Evolutionary conservation across 2,888 invertebrate genomes (phyloP), one percentile per base, ranked within the genome.

Genomic region (Periphyllus acericola): DNA sequence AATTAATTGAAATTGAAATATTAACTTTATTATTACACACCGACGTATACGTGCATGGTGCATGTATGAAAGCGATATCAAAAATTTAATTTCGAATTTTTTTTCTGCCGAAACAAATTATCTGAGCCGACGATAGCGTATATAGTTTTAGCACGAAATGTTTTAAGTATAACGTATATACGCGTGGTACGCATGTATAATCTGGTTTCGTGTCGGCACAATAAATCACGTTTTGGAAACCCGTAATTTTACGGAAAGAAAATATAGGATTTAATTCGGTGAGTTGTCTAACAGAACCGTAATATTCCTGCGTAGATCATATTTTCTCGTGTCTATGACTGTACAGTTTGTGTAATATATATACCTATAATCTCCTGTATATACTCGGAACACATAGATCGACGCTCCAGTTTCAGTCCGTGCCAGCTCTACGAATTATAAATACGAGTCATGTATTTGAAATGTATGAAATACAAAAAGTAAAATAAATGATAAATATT

Each of bases 181-280:
- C n/a, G n/a, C n/a, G n/a, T 80, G 40, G 25, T 5, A 52, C 29
- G 60, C 29, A 80, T 19, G n/a, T 21, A 21, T 19, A 29, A 9
- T 68, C 40, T 68, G 29, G 21, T n/a, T 14, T 36, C 29, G 40
- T 14, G 34, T 14, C 11, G 34, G 40, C 14, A 29, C 29, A 68
- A 21, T 68, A 81, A 81, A 68, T 81, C 81, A 81, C 66, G 68
- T 81, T 81, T 68, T 5, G 29, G 29, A 46, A 81, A 40, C 40
- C 40, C 29, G 29, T 68, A n/a, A 68, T 81, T 21, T 36, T 66
- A 60, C 21, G 40, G 1, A 36, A 17, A 40, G 29, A 80, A 29
- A 81, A 81, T 25, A 32, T 55, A 25, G 29, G 19, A 34, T 52
- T 66, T 46, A 40, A 40, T 14, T 21, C 40, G 21, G 40, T 1